A percentile compares a stretch with the other conserved stretches of the same genome.
Conservation (phyloP, 2,888 invertebrate genomes). For the Apodemia duryi region DNA sequence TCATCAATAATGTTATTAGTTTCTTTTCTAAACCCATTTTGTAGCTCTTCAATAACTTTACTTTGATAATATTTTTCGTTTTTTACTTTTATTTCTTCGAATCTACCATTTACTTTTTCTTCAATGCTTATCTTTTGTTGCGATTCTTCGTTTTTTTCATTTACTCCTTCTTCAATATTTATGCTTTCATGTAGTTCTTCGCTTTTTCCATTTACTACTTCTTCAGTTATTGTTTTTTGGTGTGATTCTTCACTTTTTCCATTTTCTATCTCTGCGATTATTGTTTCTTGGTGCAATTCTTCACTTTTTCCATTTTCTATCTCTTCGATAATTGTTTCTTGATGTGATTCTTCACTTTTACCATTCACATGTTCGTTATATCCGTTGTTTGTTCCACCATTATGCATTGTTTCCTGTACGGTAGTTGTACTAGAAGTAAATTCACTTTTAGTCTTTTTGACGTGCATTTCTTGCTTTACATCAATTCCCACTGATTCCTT, state of each 20-base stretch:
- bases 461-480: slow-evolving; percentile 26
- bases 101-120: neutral
- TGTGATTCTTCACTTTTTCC: too few species aligned
- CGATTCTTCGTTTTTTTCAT: too few species aligned
- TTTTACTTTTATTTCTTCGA: neutral
- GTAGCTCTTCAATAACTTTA: slow-evolving; percentile 14
- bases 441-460: slow-evolving; percentile 25
- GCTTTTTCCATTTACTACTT: too few species aligned
- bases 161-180: too few species aligned
- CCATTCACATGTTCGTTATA: slow-evolving; percentile 7
- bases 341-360: slow-evolving; percentile 8
- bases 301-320: too few species aligned
- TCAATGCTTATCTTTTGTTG: too few species aligned
- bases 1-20: slow-evolving; percentile 10
- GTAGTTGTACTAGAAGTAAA: slow-evolving; percentile 16
- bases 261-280: too few species aligned
- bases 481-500: slow-evolving; percentile 63
- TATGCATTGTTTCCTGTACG: neutral
- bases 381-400: slow-evolving; percentile 9
- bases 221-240: too few species aligned
- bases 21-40: slow-evolving; percentile 14
- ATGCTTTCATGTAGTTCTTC: too few species aligned
- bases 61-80: neutral
- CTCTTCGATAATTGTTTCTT: neutral
- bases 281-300: neutral